Conservation (phyloP, 2,113 vertebrate genomes). For the Acanthisitta chloris region DNA sequence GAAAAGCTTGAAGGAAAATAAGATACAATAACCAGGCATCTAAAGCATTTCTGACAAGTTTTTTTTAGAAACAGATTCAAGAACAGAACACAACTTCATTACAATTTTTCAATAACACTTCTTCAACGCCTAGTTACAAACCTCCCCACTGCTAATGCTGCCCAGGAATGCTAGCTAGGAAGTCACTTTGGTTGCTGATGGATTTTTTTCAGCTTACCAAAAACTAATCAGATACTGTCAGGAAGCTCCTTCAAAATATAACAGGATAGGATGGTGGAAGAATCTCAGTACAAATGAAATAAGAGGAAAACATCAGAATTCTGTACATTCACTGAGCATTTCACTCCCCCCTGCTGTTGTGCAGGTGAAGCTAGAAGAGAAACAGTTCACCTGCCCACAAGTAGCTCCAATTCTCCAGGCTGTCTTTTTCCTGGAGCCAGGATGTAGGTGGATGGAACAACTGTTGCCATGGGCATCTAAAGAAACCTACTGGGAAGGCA, state of each 20-base stretch:
- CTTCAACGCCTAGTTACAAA: neutral
- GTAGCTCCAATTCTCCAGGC: neutral
- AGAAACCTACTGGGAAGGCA: neutral
- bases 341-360: neutral
- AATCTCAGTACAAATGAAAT: neutral
- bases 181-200: neutral
- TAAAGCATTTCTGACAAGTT: neutral
- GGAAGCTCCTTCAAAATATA: neutral
- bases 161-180: neutral
- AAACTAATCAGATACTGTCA: neutral
- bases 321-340: neutral
- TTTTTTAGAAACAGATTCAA: neutral
- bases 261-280: neutral
- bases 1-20: neutral
- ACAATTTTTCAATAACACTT: neutral
- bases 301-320: neutral
- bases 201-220: neutral
- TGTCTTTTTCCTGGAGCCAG: neutral
- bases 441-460: neutral
- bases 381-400: neutral
- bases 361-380: neutral
- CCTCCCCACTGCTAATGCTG: neutral
- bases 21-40: neutral
- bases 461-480: neutral
- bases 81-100: neutral